Base-by-base conservation (phyloP, 1,140 invertebrate genomes). In the Cyphomyrmex costatus region DNA sequence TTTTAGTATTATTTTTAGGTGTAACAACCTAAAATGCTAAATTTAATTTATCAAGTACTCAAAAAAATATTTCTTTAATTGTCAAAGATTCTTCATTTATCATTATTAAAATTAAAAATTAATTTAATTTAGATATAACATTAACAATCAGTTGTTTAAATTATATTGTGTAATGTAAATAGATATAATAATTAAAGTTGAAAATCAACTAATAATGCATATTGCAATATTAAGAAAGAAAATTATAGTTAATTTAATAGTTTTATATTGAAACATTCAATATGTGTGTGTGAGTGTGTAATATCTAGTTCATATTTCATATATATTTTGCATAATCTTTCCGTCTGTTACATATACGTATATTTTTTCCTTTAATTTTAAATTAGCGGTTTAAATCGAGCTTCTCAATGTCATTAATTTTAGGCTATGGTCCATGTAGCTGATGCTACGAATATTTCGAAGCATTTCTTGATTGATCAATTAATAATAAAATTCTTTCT, bases 351-450 rank as follows among this genome's bases (percentile, higher is more conserved):
- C n/a, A 14, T 73, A 6, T 73, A 21, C 42, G n/a, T n/a, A n/a
- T n/a, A n/a, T 66, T 42, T 36, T n/a, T 73, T n/a, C 36, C 36
- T 2, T 19, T 51, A n/a, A n/a, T 3, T 19, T n/a, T 53, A 0
- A 24, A 4, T 51, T 14, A 53, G 24, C 21, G 24, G 8, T 19
- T 42, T 36, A 14, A 80, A 56, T 36, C 5, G 6, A 80, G 33
- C 49, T 80, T 53, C n/a, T 21, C 46, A 16, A 60, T n/a, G 3
- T 16, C 21, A 33, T 83, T 49, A 73, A 71, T 82, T n/a, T n/a
- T n/a, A n/a, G n/a, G n/a, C n/a, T n/a, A n/a, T n/a, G n/a, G n/a
- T n/a, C n/a, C n/a, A n/a, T n/a, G n/a, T n/a, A n/a, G n/a, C n/a
- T n/a, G n/a, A n/a, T n/a, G n/a, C n/a, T n/a, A n/a, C n/a, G n/a